These are phyloP conservation scores for Teleogryllus oceanicus DNA, from an alignment of 2,888 invertebrate species.

Conservation along the genomic window DNA sequence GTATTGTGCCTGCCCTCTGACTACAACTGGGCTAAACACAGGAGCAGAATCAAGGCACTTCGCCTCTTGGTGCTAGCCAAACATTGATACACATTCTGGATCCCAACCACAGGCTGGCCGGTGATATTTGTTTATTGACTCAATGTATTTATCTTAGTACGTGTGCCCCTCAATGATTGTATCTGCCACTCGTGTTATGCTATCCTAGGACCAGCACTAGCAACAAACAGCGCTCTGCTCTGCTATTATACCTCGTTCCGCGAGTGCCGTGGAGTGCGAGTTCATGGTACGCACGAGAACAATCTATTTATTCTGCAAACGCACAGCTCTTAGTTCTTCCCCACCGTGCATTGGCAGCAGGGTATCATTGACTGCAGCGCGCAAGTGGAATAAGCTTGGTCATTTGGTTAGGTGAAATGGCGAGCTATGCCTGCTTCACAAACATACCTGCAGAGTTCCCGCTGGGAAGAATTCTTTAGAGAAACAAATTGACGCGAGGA, in stretches of 20 bases:
- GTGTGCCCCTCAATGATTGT: not conserved
- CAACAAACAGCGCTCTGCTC: not conserved
- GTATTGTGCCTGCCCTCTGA: not conserved
- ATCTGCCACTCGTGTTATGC: conserved; percentile 18
- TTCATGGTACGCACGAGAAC: not conserved
- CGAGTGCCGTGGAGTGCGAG: not conserved
- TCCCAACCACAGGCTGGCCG: not conserved
- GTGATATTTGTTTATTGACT: conserved; percentile 6
- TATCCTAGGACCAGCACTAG: conserved; percentile 6
- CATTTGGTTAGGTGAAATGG: too few species aligned
- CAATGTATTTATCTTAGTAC: conserved; percentile 18
- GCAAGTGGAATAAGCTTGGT: too few species aligned
- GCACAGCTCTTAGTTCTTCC: not conserved
- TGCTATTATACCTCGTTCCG: not conserved
- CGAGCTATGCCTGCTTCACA: too few species aligned
- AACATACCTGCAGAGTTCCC: too few species aligned
- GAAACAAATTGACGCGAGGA: too few species aligned
- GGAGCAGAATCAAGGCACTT: not conserved
- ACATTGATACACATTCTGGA: conserved; percentile 18
- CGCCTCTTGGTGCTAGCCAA: conserved; percentile 11
- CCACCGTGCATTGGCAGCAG: not conserved
- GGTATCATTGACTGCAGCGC: too few species aligned
- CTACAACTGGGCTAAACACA: conserved; percentile 12
- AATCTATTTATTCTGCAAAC: conserved; percentile 1
- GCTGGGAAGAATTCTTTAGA: too few species aligned